phyloP scores from a whole-genome alignment of 2,797 vertebrate genomes.

The Leptodactylus fallax region DNA sequence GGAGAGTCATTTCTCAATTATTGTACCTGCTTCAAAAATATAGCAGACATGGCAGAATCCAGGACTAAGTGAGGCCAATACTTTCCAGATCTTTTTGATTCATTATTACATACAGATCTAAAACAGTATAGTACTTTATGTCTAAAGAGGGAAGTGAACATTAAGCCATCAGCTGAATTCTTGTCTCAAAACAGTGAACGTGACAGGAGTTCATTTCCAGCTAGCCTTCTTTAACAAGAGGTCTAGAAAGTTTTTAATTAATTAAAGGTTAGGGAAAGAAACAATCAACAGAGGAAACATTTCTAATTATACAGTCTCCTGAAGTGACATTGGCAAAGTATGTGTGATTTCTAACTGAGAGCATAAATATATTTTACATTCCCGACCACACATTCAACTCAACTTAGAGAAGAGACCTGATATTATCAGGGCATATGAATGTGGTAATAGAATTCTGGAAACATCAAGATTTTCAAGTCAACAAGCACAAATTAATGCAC shows the following conservation, averaged over 20 bases:
- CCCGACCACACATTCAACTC: constrained; percentile 16
- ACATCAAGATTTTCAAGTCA: constrained; percentile 17
- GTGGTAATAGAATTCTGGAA: constrained; percentile 21
- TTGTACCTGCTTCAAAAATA: background rate
- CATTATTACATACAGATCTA: background rate
- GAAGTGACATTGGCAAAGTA: background rate
- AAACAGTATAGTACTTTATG: background rate
- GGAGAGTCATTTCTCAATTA: background rate
- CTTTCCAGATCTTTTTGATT: background rate
- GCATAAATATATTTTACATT: constrained; percentile 19
- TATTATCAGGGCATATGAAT: constrained; percentile 18
- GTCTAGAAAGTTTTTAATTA: background rate
- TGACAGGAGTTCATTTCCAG: background rate
- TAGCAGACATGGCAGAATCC: too few relatives aligned
- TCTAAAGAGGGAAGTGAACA: background rate
- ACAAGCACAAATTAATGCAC: constrained; percentile 4
- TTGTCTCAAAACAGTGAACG: background rate
- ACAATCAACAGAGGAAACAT: constrained; percentile 28
- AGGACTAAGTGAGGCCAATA: background rate
- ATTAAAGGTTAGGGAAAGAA: constrained; percentile 24
- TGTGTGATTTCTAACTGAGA: background rate
- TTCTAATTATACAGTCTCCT: constrained; percentile 29
- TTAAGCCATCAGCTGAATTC: background rate
- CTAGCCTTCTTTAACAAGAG: background rate
- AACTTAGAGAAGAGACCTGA: constrained; percentile 5